Base-by-base conservation (phyloP, 2,113 vertebrate species). In the Tetrao urogallus region DNA sequence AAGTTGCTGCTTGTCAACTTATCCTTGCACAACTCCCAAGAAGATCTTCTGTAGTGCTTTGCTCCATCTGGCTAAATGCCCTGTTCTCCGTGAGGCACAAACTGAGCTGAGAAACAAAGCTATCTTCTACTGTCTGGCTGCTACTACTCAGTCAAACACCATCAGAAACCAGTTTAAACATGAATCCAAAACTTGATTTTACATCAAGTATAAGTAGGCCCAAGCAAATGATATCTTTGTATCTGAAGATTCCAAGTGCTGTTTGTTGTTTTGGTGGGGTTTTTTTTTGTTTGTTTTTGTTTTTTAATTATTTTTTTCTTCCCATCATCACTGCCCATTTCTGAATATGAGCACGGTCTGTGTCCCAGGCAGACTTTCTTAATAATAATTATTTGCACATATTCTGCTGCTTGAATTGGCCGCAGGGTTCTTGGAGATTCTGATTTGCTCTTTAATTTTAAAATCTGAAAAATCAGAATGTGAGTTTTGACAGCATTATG, bases 1-100 rank as follows among this genome's bases (percentile, higher is more conserved):
- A 79, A 82, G 87, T 67, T 93, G 78, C 77, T 95, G 52, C 78
- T 87, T 93, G 64, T 95, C 93, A 67, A 58, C 82, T 95, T 89
- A 80, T 12, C 54, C 81, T 94, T 93, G 87, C 78, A 87, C 78
- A 92, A 27, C 78, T 91, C 92, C 50, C 38, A 82, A 78, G 73
- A 76, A 93, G 87, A 93, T 21, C 58, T 91, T 74, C 83, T 71
- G 34, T 64, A 80, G 30, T 84, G 78, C 89, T 96, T 84, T 89
- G 45, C 42, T 94, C 84, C 81, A 74, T 79, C 91, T 96, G 92
- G 92, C 89, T 82, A 42, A 54, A 61, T 71, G 86, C 91, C 86
- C 81, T 50, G 57, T 93, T 36, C 78, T 92, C 64, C 50, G 40
- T 66, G 11, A 86, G 73, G 69, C 83, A 67, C 90, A 88, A 89